Conservation (phyloP, 2,797 vertebrate genomes). For the Anas capensis region DNA sequence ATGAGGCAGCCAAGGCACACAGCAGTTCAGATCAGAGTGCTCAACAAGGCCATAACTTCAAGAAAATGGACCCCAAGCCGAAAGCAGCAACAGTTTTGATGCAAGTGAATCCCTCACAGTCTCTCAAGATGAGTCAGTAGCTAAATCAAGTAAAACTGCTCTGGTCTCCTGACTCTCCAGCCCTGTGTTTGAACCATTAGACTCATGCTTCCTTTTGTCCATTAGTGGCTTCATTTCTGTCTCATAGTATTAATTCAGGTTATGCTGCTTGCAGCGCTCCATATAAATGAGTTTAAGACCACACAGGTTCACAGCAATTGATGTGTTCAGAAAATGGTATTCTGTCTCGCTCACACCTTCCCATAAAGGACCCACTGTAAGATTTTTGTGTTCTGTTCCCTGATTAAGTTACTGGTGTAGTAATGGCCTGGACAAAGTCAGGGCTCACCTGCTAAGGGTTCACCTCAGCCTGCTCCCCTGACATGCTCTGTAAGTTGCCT, state of each 20-base stretch:
- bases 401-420: background rate
- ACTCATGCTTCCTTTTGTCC: slow-evolving; percentile 66
- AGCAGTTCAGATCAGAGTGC: background rate
- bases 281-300: slow-evolving; percentile 64
- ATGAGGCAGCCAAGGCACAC: background rate
- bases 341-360: slow-evolving; percentile 2
- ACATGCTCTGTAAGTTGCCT: background rate
- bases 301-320: slow-evolving; percentile 40
- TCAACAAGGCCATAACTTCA: background rate
- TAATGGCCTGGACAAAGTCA: background rate
- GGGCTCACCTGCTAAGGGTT: background rate
- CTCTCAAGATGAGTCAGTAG: slow-evolving; percentile 56
- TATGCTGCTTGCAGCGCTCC: slow-evolving; percentile 41
- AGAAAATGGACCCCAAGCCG: background rate
- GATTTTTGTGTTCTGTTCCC: background rate
- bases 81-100: slow-evolving; percentile 13
- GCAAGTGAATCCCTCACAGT: slow-evolving; percentile 6
- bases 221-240: slow-evolving; percentile 69
- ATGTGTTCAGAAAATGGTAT: slow-evolving; percentile 13
- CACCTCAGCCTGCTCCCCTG: background rate
- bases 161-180: slow-evolving; percentile 61
- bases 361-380: slow-evolving; percentile 9
- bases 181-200: slow-evolving; percentile 62
- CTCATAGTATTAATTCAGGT: slow-evolving; percentile 69
- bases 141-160: slow-evolving; percentile 69